Conservation (phyloP, 64 coral and sea anemone genomes). For the Actinia tenebrosa region DNA sequence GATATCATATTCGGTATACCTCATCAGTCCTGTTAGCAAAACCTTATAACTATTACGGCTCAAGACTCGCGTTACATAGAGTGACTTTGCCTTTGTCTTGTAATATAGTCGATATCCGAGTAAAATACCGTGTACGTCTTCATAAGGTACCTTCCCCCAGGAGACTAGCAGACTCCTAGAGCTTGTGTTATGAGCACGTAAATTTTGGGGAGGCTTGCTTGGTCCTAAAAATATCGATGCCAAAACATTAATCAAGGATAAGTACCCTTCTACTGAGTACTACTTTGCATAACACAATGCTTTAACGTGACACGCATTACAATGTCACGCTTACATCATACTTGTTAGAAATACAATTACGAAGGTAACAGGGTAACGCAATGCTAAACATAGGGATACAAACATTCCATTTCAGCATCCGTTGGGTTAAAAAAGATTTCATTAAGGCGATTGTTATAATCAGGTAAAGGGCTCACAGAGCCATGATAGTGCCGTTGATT, state of each 20-base stretch:
- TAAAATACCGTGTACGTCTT: slow-evolving; percentile 63
- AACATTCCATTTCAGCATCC: too few relatives aligned
- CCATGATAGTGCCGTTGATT: too few relatives aligned
- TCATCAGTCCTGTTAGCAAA: neutral
- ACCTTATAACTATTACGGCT: too few relatives aligned
- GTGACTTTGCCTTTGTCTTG: slow-evolving; percentile 5
- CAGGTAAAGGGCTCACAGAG: too few relatives aligned
- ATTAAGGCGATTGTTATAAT: too few relatives aligned
- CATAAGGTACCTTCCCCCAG: slow-evolving; percentile 45
- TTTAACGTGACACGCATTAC: neutral
- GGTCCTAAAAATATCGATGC: slow-evolving; percentile 38
- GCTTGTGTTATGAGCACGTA: slow-evolving; percentile 56
- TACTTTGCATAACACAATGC: too few relatives aligned
- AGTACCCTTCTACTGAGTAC: neutral
- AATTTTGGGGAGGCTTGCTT: slow-evolving; percentile 42
- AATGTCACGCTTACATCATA: too few relatives aligned
- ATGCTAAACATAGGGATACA: too few relatives aligned
- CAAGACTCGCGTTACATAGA: neutral
- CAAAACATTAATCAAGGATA: neutral
- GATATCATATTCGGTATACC: slow-evolving; percentile 25
- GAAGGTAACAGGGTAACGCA: too few relatives aligned
- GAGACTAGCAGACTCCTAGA: slow-evolving; percentile 45
- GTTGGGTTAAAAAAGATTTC: too few relatives aligned
- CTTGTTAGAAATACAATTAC: too few relatives aligned
- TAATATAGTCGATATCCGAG: slow-evolving; percentile 63